phyloP scores from a whole-genome alignment of 2,888 invertebrate genomes.

The Halictus ligatus region DNA sequence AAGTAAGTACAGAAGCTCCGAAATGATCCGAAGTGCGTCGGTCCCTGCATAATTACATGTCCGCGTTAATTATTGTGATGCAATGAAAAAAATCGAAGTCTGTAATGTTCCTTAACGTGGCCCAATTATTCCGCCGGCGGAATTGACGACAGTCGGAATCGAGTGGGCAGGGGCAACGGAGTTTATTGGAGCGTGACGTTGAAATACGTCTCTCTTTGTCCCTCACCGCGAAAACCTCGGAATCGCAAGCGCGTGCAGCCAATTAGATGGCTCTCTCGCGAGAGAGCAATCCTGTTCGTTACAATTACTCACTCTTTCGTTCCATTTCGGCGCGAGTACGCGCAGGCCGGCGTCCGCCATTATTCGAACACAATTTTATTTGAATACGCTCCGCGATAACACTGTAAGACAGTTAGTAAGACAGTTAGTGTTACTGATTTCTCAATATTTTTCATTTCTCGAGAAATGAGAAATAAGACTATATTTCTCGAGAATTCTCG shows the following conservation, averaged over 20 bases:
- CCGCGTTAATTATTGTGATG: not conserved
- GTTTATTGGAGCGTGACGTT: conserved; percentile 45
- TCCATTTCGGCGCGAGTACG: not conserved
- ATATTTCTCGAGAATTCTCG: too few species aligned
- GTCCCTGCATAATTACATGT: not conserved
- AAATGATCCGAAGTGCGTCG: not conserved
- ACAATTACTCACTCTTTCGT: not conserved
- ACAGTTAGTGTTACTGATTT: too few species aligned
- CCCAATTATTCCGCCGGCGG: not conserved
- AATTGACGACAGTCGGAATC: not conserved
- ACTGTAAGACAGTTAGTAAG: too few species aligned
- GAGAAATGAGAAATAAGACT: too few species aligned
- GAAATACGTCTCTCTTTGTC: conserved; percentile 33
- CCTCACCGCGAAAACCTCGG: conserved; percentile 27
- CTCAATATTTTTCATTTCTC: too few species aligned
- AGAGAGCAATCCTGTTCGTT: not conserved
- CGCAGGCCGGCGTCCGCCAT: not conserved
- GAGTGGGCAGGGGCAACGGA: not conserved
- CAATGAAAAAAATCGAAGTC: not conserved
- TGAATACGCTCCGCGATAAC: not conserved
- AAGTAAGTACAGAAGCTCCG: not conserved
- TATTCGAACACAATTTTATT: not conserved
- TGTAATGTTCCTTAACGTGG: not conserved
- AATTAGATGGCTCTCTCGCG: conserved; percentile 31
- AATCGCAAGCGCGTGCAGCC: conserved; percentile 56